A percentile compares a stretch with the other conserved stretches of the same genome.
Conservation (phyloP, 2,888 invertebrate genomes). For the Ceriagrion tenellum region DNA sequence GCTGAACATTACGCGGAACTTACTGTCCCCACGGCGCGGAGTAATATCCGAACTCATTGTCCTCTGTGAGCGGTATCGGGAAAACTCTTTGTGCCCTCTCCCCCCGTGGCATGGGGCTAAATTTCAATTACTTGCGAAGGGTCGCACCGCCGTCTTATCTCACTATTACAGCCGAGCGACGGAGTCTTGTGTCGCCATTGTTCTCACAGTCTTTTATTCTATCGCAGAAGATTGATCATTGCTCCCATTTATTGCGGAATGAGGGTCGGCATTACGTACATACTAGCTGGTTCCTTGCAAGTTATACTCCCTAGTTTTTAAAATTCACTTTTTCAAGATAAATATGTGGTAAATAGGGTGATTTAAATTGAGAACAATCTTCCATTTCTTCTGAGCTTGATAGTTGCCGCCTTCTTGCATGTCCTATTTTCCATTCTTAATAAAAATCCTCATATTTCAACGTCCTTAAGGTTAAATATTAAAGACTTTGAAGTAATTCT, state of each 20-base stretch:
- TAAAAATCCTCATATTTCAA: no score
- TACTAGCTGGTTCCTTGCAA: neutral
- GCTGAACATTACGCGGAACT: neutral
- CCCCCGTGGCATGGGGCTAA: neutral
- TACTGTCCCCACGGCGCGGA: neutral
- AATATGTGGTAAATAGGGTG: no score
- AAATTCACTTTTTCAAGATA: neutral
- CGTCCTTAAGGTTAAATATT: no score
- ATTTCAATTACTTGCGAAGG: constrained; percentile 18
- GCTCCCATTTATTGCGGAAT: neutral
- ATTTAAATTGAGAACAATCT: no score
- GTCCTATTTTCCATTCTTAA: no score
- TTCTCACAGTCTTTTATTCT: neutral
- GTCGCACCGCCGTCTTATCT: neutral
- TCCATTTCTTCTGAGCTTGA: no score
- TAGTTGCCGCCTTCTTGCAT: no score
- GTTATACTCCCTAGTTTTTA: neutral
- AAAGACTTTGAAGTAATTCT: no score
- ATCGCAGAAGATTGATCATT: neutral
- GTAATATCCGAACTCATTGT: constrained; percentile 16
- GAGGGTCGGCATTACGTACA: neutral
- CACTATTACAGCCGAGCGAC: neutral
- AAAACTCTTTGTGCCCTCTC: neutral
- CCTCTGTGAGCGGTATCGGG: constrained; percentile 6
- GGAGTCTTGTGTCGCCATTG: neutral